Base-by-base conservation (phyloP, 2,888 invertebrate species). In the Drosophila mercatorum region DNA sequence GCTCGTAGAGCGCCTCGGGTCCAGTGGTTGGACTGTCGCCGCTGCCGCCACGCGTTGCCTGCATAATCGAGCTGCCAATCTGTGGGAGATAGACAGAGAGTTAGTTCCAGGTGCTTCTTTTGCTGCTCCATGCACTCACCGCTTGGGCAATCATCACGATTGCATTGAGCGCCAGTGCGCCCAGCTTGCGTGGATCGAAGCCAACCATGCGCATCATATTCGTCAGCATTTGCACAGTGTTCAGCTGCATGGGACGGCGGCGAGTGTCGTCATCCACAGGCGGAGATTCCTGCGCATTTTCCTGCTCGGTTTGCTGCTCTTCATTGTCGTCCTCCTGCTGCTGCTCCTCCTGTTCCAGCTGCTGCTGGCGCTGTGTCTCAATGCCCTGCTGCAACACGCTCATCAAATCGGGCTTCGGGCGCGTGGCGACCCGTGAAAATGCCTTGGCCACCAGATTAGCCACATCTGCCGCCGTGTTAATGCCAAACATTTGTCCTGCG, bases 91-190 rank as follows among this genome's bases (percentile, higher is more conserved):
- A 28, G 22, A 22, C 2, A 22, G 22, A 22, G 22, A 22, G 22
- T 22, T 22, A 22, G 22, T 22, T 22, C 22, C 22, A 22, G 22
- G 22, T 22, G 22, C 22, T 22, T 41, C n/a, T 41, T 5, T n/a
- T 41, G 92, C 94, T 94, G 5, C 10, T 14, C 14, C 5, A 5
- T 22, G 22, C 22, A 41, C 46, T 6, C 93, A 97, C 97, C 95
- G 97, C 94, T 93, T 97, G 97, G 1, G 97, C 97, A 17, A 97
- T 94, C 92, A 97, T 96, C 75, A 97, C 95, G 17, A 97, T 94
- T 26, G 96, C 96, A 91, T 97, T 97, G 17, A 97, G 94, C 14
- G 97, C 96, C 46, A 97, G 95, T 0, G 97, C 97, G 38, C 96
- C 96, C 70, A 97, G 94, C 92, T 96, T 96, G 64, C 94, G 95